phyloP scores from a whole-genome alignment of 1,140 invertebrate species.

The Polypedilum pembai region DNA sequence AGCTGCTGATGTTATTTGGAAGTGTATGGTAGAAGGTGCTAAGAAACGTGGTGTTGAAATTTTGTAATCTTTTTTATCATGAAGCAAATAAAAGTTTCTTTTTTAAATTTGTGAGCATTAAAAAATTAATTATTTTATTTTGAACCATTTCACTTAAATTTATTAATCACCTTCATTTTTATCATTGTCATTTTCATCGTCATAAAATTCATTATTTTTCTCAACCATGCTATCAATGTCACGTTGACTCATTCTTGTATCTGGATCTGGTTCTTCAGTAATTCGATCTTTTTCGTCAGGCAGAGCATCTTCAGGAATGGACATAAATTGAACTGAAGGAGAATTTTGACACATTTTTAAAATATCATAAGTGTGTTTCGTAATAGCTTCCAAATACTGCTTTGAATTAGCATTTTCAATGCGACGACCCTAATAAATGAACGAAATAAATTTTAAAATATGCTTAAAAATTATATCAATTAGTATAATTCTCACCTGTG shows the following conservation, averaged over 20 bases:
- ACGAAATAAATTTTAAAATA: neutral
- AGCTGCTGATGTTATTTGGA: neutral
- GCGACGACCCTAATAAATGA: conserved; percentile 33
- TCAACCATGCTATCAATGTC: conserved; percentile 81
- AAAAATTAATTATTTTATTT: too few relatives aligned
- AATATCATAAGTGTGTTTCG: conserved; percentile 77
- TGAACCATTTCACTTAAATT: neutral
- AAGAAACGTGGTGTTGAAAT: neutral
- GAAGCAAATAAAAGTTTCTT: neutral
- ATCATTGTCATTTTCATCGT: conserved; percentile 77
- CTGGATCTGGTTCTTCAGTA: conserved; percentile 68
- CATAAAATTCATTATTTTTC: conserved; percentile 85
- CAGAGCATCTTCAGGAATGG: conserved; percentile 70
- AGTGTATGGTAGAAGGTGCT: neutral
- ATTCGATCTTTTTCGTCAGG: conserved; percentile 60
- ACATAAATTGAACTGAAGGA: conserved; percentile 88
- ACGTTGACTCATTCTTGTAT: conserved; percentile 67
- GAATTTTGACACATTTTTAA: conserved; percentile 83
- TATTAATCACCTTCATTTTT: conserved; percentile 36
- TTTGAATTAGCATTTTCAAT: conserved; percentile 89
- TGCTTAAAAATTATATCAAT: conserved; percentile 11
- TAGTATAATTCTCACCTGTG: conserved; percentile 48
- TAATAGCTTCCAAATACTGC: conserved; percentile 82
- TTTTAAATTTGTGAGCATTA: too few relatives aligned
- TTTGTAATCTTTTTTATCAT: neutral